phyloP scores from a whole-genome alignment of 2,797 vertebrate genomes.

The Carcharodon carcharias region DNA sequence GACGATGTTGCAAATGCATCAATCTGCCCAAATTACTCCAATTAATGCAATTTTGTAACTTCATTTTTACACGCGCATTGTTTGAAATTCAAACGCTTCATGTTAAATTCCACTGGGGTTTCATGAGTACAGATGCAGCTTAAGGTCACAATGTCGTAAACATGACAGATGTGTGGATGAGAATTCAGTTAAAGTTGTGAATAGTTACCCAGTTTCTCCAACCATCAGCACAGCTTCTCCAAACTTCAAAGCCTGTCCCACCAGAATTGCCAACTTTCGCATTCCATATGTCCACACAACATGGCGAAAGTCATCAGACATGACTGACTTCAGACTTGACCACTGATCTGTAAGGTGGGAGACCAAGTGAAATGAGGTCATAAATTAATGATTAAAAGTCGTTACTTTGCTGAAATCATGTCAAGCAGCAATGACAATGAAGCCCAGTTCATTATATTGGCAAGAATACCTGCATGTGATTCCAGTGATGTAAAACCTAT shows the following conservation, averaged over 20 bases:
- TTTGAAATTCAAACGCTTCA: background rate
- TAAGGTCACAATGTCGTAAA: background rate
- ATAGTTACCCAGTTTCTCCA: slow-evolving; percentile 86
- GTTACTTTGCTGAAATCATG: background rate
- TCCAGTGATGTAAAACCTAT: background rate
- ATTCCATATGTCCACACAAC: slow-evolving; percentile 84
- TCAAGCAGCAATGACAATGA: background rate
- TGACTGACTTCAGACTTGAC: slow-evolving; percentile 44
- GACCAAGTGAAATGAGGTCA: background rate
- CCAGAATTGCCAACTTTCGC: slow-evolving; percentile 77
- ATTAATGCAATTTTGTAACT: background rate
- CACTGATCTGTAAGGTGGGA: background rate
- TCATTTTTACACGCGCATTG: background rate
- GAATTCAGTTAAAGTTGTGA: background rate
- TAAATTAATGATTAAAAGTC: background rate
- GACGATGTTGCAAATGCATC: background rate
- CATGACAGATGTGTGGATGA: background rate
- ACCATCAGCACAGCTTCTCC: slow-evolving; percentile 87
- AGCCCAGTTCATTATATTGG: background rate
- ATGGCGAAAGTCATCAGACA: slow-evolving; percentile 76
- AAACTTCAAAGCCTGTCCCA: slow-evolving; percentile 80
- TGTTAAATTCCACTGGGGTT: background rate
- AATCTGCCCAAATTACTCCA: background rate
- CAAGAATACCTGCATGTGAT: background rate
- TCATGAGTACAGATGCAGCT: background rate